These are phyloP conservation scores for Agrenia bidenticulata DNA, from an alignment of 2,888 invertebrate species.

Conservation along the genomic window DNA sequence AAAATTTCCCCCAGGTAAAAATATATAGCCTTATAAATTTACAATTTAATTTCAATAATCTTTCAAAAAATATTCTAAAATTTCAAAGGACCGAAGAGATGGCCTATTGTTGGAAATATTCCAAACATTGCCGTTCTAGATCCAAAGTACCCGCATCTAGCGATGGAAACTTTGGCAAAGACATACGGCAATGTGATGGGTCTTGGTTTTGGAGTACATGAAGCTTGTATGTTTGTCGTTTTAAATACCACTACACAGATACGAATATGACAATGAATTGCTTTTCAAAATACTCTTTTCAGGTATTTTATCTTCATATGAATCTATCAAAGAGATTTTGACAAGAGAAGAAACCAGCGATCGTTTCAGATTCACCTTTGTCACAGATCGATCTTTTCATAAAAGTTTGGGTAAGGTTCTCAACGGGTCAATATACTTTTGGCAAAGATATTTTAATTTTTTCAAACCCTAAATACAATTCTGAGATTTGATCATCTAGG, in stretches of 20 bases:
- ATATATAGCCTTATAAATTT: not conserved
- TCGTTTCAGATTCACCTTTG: constrained; percentile 2
- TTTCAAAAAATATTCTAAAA: no score
- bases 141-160: constrained; percentile 14
- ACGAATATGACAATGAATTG: constrained; percentile 3
- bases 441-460: not conserved
- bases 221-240: constrained; percentile 14
- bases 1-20: constrained; percentile 2
- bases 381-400: constrained; percentile 11
- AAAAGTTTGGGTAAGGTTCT: constrained; percentile 1
- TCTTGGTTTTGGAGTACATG: constrained; percentile 7
- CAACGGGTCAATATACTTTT: not conserved
- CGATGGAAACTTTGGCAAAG: constrained; percentile 16
- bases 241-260: constrained; percentile 21
- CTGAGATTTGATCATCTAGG: no score
- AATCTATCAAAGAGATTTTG: constrained; percentile 15
- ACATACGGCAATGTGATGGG: constrained; percentile 25
- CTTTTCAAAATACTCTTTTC: constrained; percentile 13
- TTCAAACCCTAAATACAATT: not conserved
- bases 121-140: constrained; percentile 2
- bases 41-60: not conserved
- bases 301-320: constrained; percentile 11
- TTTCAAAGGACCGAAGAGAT: constrained; percentile 21
- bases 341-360: not conserved
- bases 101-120: constrained; percentile 21